A percentile compares a stretch with the other conserved stretches of the same genome.
Conservation (phyloP, 2,888 invertebrate genomes). For the Leptogaster cylindrica region DNA sequence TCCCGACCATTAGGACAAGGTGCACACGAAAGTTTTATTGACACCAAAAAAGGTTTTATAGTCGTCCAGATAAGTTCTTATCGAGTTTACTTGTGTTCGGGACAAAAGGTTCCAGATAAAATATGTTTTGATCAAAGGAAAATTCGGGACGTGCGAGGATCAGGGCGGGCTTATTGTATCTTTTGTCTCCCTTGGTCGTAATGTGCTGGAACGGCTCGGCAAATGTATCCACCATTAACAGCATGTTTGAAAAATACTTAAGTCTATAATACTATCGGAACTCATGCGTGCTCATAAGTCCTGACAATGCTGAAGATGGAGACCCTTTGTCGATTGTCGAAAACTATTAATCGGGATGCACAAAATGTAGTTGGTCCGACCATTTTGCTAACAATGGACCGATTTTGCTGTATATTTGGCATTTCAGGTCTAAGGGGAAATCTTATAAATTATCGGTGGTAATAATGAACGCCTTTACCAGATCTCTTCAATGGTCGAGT, state of each 20-base stretch:
- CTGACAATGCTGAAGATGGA: neutral
- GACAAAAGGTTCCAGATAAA: conserved; percentile 32
- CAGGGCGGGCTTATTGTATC: conserved; percentile 7
- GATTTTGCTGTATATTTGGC: conserved; percentile 18
- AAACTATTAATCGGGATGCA: conserved; percentile 35
- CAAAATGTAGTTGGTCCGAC: conserved; percentile 7
- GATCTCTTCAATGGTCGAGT: conserved; percentile 23
- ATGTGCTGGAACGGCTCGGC: conserved; percentile 10
- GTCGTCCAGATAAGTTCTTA: conserved; percentile 26
- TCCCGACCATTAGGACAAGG: conserved; percentile 25
- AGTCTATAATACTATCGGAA: conserved; percentile 19
- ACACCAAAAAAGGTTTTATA: conserved; percentile 33
- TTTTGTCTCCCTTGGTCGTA: conserved; percentile 9
- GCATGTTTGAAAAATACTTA: conserved; percentile 30
- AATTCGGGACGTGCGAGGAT: neutral
- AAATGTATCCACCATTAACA: conserved; percentile 19
- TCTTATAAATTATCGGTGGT: conserved; percentile 32
- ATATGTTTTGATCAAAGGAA: conserved; percentile 24
- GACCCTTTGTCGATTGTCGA: conserved; percentile 19
- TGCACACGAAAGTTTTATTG: conserved; percentile 34
- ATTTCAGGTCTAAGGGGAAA: conserved; percentile 7
- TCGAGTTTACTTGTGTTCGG: conserved; percentile 15
- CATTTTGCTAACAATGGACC: conserved; percentile 15
- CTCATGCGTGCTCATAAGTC: conserved; percentile 24
- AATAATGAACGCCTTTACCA: conserved; percentile 33